phyloP scores from a whole-genome alignment of 2,113 vertebrate genomes.

The Pavo muticus region DNA sequence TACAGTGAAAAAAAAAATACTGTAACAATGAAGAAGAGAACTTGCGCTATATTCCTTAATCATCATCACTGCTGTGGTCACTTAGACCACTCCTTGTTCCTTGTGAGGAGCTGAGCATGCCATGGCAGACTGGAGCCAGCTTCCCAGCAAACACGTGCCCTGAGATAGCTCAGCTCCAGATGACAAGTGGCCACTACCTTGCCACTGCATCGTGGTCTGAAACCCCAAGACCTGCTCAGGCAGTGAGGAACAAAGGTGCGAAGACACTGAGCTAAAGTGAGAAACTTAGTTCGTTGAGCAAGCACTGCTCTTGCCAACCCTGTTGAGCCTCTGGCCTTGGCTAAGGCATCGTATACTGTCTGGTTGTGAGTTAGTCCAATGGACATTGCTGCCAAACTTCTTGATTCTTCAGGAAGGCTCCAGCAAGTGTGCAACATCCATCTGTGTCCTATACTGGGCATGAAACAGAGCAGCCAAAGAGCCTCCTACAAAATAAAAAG shows the following conservation, averaged over 20 bases:
- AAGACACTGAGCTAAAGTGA: not conserved
- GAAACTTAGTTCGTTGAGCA: not conserved
- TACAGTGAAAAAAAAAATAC: not conserved
- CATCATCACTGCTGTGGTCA: not conserved
- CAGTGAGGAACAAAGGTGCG: not conserved
- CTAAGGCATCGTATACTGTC: not conserved
- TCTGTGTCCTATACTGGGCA: not conserved
- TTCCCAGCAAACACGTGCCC: fast-evolving
- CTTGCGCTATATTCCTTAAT: not conserved
- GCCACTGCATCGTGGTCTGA: no score
- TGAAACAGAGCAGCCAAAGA: not conserved
- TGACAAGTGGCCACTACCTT: not conserved
- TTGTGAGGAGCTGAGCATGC: not conserved
- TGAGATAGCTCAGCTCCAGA: not conserved
- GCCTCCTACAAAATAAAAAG: not conserved
- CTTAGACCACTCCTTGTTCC: not conserved
- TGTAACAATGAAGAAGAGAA: not conserved
- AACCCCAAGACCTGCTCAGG: not conserved
- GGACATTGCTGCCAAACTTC: not conserved
- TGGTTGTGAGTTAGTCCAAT: not conserved
- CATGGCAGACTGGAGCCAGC: not conserved
- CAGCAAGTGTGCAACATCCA: not conserved
- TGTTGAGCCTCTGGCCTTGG: not conserved
- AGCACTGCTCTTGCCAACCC: not conserved
- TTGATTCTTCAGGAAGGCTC: not conserved